phyloP scores from a whole-genome alignment of 2,888 invertebrate genomes.

The Drosophila anceps region DNA sequence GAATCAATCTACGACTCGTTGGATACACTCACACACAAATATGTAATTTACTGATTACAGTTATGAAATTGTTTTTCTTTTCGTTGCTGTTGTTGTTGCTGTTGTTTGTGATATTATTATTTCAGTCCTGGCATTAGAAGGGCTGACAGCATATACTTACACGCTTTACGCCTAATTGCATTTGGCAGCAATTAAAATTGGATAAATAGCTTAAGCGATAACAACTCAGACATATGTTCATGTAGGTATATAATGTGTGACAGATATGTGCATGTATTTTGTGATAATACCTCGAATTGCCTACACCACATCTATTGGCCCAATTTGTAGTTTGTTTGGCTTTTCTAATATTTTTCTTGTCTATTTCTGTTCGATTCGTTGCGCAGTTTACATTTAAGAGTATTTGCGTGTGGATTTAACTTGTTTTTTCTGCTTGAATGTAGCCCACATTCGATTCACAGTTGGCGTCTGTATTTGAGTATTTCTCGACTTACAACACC shows the following conservation, averaged over 20 bases:
- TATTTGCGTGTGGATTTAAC: slow-evolving; percentile 25
- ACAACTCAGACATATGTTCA: background rate
- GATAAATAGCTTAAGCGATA: slow-evolving; percentile 26
- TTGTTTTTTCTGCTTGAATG: slow-evolving; percentile 14
- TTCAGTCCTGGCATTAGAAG: slow-evolving; percentile 17
- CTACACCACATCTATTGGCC: slow-evolving; percentile 7
- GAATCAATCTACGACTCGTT: slow-evolving; percentile 54
- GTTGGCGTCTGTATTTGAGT: slow-evolving; percentile 21
- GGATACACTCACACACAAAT: slow-evolving; percentile 26
- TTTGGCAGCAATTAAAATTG: slow-evolving; percentile 12
- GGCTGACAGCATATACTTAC: slow-evolving; percentile 18
- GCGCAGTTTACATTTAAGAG: slow-evolving; percentile 45
- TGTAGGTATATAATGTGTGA: slow-evolving; percentile 2
- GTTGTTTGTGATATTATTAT: background rate
- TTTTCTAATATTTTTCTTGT: slow-evolving; percentile 12
- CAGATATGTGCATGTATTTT: background rate
- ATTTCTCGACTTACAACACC: slow-evolving; percentile 35
- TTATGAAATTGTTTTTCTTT: slow-evolving; percentile 19
- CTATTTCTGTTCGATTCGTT: slow-evolving; percentile 36
- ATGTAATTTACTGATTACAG: slow-evolving; percentile 44
- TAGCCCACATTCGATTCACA: slow-evolving; percentile 36
- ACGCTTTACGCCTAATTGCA: slow-evolving; percentile 29
- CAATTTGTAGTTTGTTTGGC: slow-evolving; percentile 17
- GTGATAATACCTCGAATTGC: slow-evolving; percentile 3
- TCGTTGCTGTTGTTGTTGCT: background rate